phyloP scores from a whole-genome alignment of 2,113 vertebrate genomes.

The Synchiropus splendidus region DNA sequence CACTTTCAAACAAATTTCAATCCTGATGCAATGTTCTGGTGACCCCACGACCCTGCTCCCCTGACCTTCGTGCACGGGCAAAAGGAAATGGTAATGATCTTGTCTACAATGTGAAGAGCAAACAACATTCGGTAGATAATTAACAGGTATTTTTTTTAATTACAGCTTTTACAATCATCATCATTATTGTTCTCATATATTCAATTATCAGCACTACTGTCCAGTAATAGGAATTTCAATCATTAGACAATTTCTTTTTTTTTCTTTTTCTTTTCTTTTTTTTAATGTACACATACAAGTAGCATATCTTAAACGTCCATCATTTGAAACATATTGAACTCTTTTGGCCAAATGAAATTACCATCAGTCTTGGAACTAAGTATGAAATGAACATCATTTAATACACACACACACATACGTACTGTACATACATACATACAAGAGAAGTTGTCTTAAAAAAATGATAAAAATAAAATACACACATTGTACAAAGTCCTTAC shows the following conservation, averaged over 20 bases:
- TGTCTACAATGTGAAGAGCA: conserved; percentile 4
- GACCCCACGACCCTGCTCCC: too few relatives aligned
- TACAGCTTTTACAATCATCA: conserved; percentile 68
- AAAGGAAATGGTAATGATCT: too few relatives aligned
- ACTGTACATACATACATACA: conserved; percentile 47
- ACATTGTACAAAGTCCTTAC: conserved; percentile 72
- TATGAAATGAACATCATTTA: conserved; percentile 71
- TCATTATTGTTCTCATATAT: conserved; percentile 59
- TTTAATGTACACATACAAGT: conserved; percentile 72
- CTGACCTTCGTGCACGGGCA: too few relatives aligned
- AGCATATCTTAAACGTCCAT: conserved; percentile 72
- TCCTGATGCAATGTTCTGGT: too few relatives aligned
- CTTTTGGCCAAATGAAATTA: conserved; percentile 65
- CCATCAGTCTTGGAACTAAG: conserved; percentile 64
- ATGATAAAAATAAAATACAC: conserved; percentile 73
- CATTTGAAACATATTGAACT: conserved; percentile 65
- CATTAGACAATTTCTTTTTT: conserved; percentile 71
- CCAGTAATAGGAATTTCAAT: conserved; percentile 65
- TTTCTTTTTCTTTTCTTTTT: too few relatives aligned
- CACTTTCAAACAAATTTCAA: too few relatives aligned
- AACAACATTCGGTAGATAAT: conserved; percentile 17
- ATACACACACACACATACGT: conserved; percentile 64
- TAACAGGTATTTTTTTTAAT: conserved; percentile 60
- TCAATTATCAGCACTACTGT: conserved; percentile 64
- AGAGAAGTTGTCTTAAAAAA: conserved; percentile 70